A percentile compares a stretch with the other conserved stretches of the same genome.
phyloP scores from a whole-genome alignment of 2,113 vertebrate species.

The Nycticebus coucang region DNA sequence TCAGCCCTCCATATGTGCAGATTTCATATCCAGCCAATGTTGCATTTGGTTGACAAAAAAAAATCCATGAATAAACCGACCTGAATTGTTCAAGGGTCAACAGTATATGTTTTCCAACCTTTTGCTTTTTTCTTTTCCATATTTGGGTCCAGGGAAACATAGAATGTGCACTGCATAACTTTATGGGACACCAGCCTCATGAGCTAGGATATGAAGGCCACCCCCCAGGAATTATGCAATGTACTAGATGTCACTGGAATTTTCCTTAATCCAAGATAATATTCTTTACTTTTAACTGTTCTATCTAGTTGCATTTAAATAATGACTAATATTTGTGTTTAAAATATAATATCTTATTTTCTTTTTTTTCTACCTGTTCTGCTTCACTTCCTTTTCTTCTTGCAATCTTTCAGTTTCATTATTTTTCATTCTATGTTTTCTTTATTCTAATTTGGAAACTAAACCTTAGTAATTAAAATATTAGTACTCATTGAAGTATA shows the following conservation, averaged over 20 bases:
- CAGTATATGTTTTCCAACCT: background rate
- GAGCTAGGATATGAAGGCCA: background rate
- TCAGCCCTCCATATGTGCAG: too few species aligned
- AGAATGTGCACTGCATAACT: background rate
- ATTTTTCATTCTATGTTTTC: background rate
- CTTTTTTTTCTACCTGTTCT: background rate
- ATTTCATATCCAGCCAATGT: too few species aligned
- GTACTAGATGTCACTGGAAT: background rate
- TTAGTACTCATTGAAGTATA: background rate
- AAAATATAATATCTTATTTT: constrained; percentile 10
- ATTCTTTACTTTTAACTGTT: background rate
- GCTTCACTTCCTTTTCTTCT: background rate
- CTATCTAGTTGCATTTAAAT: background rate
- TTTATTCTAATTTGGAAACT: background rate
- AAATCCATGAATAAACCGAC: too few species aligned
- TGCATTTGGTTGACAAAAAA: too few species aligned
- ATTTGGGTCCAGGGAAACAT: background rate
- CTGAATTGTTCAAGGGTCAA: too few species aligned
- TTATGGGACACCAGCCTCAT: background rate
- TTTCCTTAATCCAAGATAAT: background rate
- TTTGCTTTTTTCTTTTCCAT: background rate
- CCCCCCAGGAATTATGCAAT: background rate
- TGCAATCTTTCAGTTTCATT: background rate
- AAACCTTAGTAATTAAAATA: background rate
- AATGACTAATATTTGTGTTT: background rate